Base-by-base conservation (phyloP, 2,797 vertebrate species). In the Hephaestus fuliginosus region DNA sequence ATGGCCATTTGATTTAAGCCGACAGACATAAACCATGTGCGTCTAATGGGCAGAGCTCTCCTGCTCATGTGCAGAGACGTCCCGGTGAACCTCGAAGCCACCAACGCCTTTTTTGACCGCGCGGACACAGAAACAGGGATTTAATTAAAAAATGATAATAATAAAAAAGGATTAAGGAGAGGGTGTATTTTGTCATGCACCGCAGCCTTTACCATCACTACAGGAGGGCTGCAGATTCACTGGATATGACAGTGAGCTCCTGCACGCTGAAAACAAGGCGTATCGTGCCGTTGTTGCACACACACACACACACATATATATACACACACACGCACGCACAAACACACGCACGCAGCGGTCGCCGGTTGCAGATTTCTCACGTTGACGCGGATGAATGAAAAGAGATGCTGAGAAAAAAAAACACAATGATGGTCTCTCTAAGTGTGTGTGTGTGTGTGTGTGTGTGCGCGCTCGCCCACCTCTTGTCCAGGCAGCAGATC, bases 401-500 rank as follows among this genome's bases (percentile, higher is more conserved):
- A 63, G 44, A 58, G 65, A 58, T 7, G 65, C 36, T 44, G 70
- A 76, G 77, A 68, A 56, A 74, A 33, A 33, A 3, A 33, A 3
- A 71, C 65, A 53, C 61, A 11, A 52, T 33, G 53, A 28, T 58
- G 65, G 18, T 55, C 15, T 66, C 70, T 33, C 30, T 33, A 33
- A 33, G 56, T 17, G 64, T 9, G 36, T 4, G 13, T 33, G 71
- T 18, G 58, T 28, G 36, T 39, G 36, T 39, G 36, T 9, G 7
- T 39, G 36, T 39, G 36, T 39, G 36, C 5, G 36, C 5, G 36
- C 5, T 74, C 62, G 83, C 95, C 76, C 95, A 98, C 98, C 98
- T 97, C 95, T 99, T 98, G 92, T 99, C 98, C 92, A 99, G 93
- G 86, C 98, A 98, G 89, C 97, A 95, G 93, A 99, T 97, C 97